Evolutionary conservation across 23 tunicate species (phyloP), one percentile per base, ranked within the genome.

Genomic region (Aplidium turbinatum): DNA sequence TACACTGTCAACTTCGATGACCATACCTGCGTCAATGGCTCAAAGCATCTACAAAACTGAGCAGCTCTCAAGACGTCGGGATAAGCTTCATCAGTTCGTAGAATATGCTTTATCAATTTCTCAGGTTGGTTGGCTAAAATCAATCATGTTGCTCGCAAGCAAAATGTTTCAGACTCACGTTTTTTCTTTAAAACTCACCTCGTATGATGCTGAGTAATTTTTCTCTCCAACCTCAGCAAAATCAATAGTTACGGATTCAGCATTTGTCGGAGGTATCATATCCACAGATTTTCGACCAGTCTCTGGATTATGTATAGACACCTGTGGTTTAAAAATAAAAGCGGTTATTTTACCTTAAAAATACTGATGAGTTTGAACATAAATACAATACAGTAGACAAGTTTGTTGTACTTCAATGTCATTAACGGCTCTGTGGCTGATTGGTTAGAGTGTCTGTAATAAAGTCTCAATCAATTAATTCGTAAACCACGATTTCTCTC

Each of bases 301-400:
- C 31, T 60, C 67, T 4, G 67, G 67, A 60, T 60, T 60, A 4
- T 38, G 67, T 9, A 60, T 23, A 19, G 67, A 25, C 5, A 60
- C 22, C 67, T 60, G 35, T n/a, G n/a, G n/a, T n/a, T n/a, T n/a
- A n/a, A n/a, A n/a, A n/a, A n/a, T n/a, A n/a, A n/a, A n/a, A n/a
- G n/a, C n/a, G n/a, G n/a, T n/a, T n/a, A n/a, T n/a, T n/a, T n/a
- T n/a, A n/a, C n/a, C n/a, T n/a, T n/a, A n/a, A n/a, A n/a, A n/a
- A n/a, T n/a, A n/a, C n/a, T n/a, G n/a, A n/a, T n/a, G n/a, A n/a
- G n/a, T n/a, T n/a, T n/a, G n/a, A n/a, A n/a, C n/a, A n/a, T n/a
- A n/a, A n/a, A n/a, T n/a, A n/a, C n/a, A n/a, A n/a, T n/a, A n/a
- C n/a, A n/a, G n/a, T n/a, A n/a, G n/a, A n/a, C n/a, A n/a, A n/a